A percentile compares a stretch with the other conserved stretches of the same genome.
Conservation (phyloP, 2,797 vertebrate species). For the Triplophysa bombifrons region DNA sequence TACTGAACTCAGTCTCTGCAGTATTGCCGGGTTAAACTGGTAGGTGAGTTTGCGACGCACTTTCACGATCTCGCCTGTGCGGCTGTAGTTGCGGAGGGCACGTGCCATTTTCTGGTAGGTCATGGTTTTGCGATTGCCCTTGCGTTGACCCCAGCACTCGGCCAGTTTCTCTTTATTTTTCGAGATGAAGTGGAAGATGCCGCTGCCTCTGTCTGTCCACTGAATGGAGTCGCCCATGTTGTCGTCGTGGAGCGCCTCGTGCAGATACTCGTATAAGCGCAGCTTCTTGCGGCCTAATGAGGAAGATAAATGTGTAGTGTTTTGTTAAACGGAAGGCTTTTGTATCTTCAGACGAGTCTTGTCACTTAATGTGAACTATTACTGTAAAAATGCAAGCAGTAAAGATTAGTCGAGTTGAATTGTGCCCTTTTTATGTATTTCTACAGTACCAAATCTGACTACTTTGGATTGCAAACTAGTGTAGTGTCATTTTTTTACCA, state of each 20-base stretch:
- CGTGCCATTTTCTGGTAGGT: constrained; percentile 99
- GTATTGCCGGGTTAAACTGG: constrained; percentile 90
- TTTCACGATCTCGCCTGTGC: constrained; percentile 94
- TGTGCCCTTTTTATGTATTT: not conserved
- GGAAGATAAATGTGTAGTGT: not conserved
- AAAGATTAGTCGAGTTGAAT: not conserved
- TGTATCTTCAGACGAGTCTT: not conserved
- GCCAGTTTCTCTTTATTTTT: constrained; percentile 98
- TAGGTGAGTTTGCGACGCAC: constrained; percentile 96
- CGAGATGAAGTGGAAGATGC: constrained; percentile 95
- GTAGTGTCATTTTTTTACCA: no score
- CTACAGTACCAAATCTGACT: not conserved
- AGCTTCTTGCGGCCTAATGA: constrained; percentile 90
- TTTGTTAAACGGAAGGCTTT: not conserved
- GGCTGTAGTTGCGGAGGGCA: constrained; percentile 94
- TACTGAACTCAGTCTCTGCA: constrained; percentile 84
- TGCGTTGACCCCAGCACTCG: constrained; percentile 94
- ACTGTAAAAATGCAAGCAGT: not conserved
- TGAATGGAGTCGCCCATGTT: constrained; percentile 95
- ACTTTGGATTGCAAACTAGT: not conserved
- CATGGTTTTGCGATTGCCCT: constrained; percentile 98
- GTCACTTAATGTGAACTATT: not conserved
- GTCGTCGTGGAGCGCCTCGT: constrained; percentile 87
- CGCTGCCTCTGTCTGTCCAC: constrained; percentile 90
- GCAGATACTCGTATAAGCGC: constrained; percentile 92